Percentiles rank a stretch among this genome's conserved stretches.
phyloP scores from a whole-genome alignment of 2,888 invertebrate species.

The Epistrophella euchroma region DNA sequence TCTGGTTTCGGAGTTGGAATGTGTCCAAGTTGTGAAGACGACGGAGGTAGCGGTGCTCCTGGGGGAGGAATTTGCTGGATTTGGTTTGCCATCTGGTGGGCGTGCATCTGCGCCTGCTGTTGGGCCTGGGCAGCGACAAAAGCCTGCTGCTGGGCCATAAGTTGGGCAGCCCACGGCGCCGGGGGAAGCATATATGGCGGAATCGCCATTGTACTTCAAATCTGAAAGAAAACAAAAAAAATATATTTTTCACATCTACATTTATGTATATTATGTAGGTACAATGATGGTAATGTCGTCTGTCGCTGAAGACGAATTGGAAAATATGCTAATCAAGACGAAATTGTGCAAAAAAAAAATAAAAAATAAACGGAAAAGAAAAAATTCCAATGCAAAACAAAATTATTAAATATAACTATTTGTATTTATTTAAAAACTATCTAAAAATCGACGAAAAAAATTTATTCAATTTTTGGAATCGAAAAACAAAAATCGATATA shows the following conservation, averaged over 20 bases:
- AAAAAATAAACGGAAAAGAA: neutral
- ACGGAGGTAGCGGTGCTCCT: conserved; percentile 84
- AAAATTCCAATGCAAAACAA: neutral
- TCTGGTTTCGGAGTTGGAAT: conserved; percentile 88
- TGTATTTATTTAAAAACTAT: neutral
- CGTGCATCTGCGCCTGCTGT: conserved; percentile 86
- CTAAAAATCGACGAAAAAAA: neutral
- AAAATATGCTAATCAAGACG: neutral
- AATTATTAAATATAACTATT: too few species aligned
- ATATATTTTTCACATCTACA: neutral
- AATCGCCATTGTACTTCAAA: conserved; percentile 80
- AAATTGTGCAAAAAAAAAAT: neutral
- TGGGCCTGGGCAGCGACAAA: conserved; percentile 87
- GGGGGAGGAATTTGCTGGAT: conserved; percentile 83
- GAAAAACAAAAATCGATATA: conserved; percentile 38
- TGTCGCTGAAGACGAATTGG: neutral
- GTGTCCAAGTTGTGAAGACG: conserved; percentile 84
- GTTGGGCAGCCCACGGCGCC: conserved; percentile 93
- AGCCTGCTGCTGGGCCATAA: conserved; percentile 94
- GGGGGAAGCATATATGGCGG: conserved; percentile 84
- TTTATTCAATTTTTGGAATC: neutral
- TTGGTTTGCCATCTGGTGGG: conserved; percentile 85
- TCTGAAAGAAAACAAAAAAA: conserved; percentile 25
- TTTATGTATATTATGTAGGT: conserved; percentile 14
- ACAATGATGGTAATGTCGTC: conserved; percentile 1